Percentiles rank a stretch among this genome's conserved stretches.
phyloP scores from a whole-genome alignment of 1,140 invertebrate species.

The Bombus affinis region DNA sequence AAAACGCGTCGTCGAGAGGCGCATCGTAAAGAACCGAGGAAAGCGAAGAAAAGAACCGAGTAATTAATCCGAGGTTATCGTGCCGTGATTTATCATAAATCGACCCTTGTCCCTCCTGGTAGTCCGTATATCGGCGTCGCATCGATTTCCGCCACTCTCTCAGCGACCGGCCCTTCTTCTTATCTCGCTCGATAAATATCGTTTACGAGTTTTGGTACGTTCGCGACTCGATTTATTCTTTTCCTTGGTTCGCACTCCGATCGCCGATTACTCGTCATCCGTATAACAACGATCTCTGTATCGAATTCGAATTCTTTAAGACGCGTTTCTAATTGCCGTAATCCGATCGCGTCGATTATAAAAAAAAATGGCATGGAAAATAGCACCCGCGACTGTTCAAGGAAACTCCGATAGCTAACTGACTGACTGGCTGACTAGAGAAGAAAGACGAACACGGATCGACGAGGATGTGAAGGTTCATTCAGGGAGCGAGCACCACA shows the following conservation, averaged over 20 bases:
- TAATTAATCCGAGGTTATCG: slow-evolving; percentile 63
- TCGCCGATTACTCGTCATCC: too few species aligned
- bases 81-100: slow-evolving; percentile 44
- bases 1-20: neutral
- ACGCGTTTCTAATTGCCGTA: neutral
- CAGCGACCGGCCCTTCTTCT: neutral
- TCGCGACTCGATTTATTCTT: neutral
- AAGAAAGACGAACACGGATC: slow-evolving; percentile 60
- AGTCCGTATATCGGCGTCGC: neutral
- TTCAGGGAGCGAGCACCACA: slow-evolving; percentile 50
- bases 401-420: slow-evolving; percentile 61
- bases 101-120: slow-evolving; percentile 6
- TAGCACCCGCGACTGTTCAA: slow-evolving; percentile 58
- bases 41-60: slow-evolving; percentile 5
- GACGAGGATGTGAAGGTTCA: slow-evolving; percentile 45
- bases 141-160: slow-evolving; percentile 10
- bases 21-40: slow-evolving; percentile 30
- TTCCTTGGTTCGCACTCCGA: neutral
- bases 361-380: neutral
- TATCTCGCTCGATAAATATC: neutral
- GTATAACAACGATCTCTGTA: too few species aligned
- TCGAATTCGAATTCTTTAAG: neutral
- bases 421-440: slow-evolving; percentile 55
- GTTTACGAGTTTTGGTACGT: neutral
- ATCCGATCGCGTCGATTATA: neutral